Base-by-base conservation (phyloP, 2,888 invertebrate species). In the Idaea straminata region DNA sequence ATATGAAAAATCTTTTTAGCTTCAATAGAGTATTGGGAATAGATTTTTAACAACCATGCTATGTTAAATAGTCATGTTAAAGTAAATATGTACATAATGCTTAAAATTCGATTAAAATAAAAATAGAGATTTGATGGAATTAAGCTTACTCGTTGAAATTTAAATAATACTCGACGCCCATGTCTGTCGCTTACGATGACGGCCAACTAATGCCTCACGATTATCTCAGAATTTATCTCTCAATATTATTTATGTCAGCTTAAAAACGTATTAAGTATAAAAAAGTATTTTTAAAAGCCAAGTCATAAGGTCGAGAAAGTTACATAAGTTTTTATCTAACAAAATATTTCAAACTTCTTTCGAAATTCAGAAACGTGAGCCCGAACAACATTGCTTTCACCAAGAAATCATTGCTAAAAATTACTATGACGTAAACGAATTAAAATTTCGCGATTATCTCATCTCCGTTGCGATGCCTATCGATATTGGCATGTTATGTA, bases 81-180 rank as follows among this genome's bases (percentile, higher is more conserved):
- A 47, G 59, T 60, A 59, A 38, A 59, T 57, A 62, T 62, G 25
- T 25, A 25, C 61, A 62, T 68, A 70, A 77, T 69, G 71, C 72
- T 74, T 78, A 67, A 47, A 47, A 47, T 47, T 47, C 47, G 47
- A 47, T 47, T 47, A 47, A 69, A 74, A 79, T 79, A 80, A 78
- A 80, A 76, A 78, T 79, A 72, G 72, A 76, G 73, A 69, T 73
- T 13, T 47, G 7, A 64, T 69, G 76, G 77, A 80, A 80, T 81
- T 80, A 78, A 69, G 79, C 81, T 84, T 83, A 83, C 84, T 73
- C 78, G 83, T 74, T 79, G 82, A 87, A 82, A 87, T 86, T 85
- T 87, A 76, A 87, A 88, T 88, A 87, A 87, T 83, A 77, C 82
- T 74, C 69, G 59, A 68, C 76, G 66, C 74, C 72, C 64, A 65